These are phyloP conservation scores for Aporophyla nigra DNA, from an alignment of 2,888 invertebrate species.

Conservation along the genomic window DNA sequence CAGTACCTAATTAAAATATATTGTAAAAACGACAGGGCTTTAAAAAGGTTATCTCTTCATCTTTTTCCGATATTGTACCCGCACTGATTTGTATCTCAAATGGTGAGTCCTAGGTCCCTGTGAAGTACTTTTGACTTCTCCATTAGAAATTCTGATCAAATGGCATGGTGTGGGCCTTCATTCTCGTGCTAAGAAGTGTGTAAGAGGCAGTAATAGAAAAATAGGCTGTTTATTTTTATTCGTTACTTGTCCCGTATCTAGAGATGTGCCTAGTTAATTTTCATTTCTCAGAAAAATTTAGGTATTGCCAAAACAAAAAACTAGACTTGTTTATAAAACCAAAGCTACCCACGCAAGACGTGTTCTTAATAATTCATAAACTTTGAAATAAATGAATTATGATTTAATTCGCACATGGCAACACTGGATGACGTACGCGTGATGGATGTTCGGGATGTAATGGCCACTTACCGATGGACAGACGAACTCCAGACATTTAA, in stretches of 20 bases:
- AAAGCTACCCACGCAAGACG: neutral
- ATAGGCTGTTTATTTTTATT: neutral
- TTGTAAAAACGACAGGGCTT: no score
- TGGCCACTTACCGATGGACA: constrained; percentile 34
- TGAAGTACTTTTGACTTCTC: no score
- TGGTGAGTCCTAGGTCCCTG: no score
- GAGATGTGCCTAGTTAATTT: neutral
- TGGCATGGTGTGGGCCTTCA: no score
- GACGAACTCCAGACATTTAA: constrained; percentile 51
- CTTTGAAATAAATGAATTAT: constrained; percentile 21
- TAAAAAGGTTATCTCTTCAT: no score
- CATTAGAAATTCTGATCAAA: no score
- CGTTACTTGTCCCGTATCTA: neutral
- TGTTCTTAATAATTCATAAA: neutral
- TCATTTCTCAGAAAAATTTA: neutral
- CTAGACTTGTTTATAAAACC: neutral
- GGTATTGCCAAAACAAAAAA: neutral
- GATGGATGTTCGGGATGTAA: constrained; percentile 20
- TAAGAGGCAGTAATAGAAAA: no score
- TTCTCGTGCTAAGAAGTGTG: no score
- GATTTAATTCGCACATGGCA: constrained; percentile 26
- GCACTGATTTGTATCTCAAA: no score
- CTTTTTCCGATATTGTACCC: no score
- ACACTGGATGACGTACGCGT: constrained; percentile 3
- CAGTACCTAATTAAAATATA: no score